Evolutionary conservation across 2,797 vertebrate species (phyloP).

Genomic region (Spinibarbus caldwelli): DNA sequence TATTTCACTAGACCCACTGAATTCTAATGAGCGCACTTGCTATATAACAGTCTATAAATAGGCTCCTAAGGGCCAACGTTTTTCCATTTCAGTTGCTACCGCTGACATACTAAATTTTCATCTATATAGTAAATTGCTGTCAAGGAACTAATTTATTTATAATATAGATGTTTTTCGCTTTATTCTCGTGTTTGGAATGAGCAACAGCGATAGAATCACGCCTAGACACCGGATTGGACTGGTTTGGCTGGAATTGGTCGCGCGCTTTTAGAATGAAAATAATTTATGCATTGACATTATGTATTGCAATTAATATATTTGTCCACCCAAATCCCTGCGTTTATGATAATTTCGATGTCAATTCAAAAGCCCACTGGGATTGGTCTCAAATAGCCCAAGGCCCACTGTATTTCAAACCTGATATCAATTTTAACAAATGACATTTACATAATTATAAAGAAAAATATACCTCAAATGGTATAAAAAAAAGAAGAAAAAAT

Average conservation of each 20-base stretch:
- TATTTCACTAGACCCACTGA: neutral
- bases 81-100: conserved; percentile 26
- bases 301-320: neutral
- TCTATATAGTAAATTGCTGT: neutral
- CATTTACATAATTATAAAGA: neutral
- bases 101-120: neutral
- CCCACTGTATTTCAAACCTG: neutral
- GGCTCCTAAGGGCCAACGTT: conserved; percentile 23
- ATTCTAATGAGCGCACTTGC: conserved; percentile 13
- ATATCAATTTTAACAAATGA: neutral
- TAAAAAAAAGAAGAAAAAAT: neutral
- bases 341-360: conserved; percentile 1
- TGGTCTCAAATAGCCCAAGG: conserved; percentile 3
- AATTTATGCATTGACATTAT: conserved; percentile 29
- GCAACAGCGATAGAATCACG: conserved; percentile 58
- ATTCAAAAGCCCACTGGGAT: conserved; percentile 2
- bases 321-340: neutral
- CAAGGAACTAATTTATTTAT: neutral
- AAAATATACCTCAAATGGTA: neutral
- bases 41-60: conserved; percentile 51
- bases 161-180: neutral
- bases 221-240: conserved; percentile 75
- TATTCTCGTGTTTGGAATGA: conserved; percentile 26
- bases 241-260: conserved; percentile 70
- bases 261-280: conserved; percentile 51